Evolutionary conservation across 2,113 vertebrate species (phyloP).

Genomic region (Trachemys scripta): DNA sequence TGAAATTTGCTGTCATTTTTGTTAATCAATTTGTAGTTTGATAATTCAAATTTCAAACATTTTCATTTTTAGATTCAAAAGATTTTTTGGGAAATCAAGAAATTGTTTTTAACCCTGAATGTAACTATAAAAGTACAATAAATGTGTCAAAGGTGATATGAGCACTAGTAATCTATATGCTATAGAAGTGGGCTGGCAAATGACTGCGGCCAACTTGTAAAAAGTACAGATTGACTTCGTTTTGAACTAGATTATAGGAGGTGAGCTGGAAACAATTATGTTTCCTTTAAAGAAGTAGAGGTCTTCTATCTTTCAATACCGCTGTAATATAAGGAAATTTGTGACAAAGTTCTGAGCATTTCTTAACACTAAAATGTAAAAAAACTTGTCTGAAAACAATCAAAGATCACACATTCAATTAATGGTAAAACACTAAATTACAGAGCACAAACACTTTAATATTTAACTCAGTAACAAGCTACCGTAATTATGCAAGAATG

Average conservation of each 20-base stretch:
- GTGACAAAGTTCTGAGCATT: background rate
- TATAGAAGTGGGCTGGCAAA: background rate
- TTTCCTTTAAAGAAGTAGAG: background rate
- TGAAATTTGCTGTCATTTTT: background rate
- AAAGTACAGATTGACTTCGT: background rate
- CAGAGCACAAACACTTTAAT: background rate
- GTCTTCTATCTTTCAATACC: background rate
- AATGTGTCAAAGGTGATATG: background rate
- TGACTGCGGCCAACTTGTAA: background rate
- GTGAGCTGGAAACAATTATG: background rate
- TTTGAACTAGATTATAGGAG: background rate
- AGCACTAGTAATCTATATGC: background rate
- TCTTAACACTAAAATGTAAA: background rate
- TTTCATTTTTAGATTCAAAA: background rate
- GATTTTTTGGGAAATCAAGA: background rate
- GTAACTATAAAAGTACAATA: background rate
- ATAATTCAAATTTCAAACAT: background rate
- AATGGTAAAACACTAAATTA: background rate
- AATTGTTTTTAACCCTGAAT: background rate
- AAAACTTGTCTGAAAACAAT: background rate
- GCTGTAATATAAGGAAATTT: background rate
- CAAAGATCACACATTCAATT: background rate
- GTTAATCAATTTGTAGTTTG: background rate
- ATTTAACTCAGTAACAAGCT: background rate
- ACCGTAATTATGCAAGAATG: background rate